These are phyloP conservation scores for Apostichopus parvimensis DNA, from an alignment of 35 echinoderm and acorn worm species.

Conservation along the genomic window DNA sequence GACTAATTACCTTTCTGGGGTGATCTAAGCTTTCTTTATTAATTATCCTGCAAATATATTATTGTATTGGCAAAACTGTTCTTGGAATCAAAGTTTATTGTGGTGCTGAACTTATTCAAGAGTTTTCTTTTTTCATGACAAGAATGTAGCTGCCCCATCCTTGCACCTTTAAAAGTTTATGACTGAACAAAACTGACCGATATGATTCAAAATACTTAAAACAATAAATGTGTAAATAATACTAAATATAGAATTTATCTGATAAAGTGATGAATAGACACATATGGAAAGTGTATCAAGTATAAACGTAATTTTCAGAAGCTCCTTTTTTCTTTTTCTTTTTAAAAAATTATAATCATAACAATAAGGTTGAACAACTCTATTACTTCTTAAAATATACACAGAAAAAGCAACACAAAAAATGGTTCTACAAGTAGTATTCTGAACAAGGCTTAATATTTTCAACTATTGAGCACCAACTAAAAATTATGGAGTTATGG, in stretches of 20 bases:
- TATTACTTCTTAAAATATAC: neutral
- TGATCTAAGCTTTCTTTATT: no score
- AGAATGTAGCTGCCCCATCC: no score
- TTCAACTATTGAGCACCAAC: neutral
- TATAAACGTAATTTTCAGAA: neutral
- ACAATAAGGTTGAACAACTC: neutral
- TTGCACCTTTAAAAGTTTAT: no score
- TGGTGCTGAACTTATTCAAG: no score
- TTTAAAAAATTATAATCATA: neutral
- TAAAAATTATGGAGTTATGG: neutral
- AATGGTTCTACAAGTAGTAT: neutral
- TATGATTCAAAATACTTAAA: no score
- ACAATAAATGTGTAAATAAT: neutral
- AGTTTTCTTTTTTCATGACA: no score
- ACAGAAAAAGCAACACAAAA: neutral
- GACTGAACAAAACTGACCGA: no score
- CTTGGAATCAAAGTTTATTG: no score
- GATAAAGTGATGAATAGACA: neutral
- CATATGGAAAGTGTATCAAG: neutral
- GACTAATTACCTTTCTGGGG: no score
- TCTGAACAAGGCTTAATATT: neutral
- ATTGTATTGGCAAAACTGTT: no score
- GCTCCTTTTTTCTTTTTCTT: no score
- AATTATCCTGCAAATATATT: no score
- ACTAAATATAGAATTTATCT: neutral